Conservation (phyloP, 2,797 vertebrate genomes). For the Loris lydekkerianus region DNA sequence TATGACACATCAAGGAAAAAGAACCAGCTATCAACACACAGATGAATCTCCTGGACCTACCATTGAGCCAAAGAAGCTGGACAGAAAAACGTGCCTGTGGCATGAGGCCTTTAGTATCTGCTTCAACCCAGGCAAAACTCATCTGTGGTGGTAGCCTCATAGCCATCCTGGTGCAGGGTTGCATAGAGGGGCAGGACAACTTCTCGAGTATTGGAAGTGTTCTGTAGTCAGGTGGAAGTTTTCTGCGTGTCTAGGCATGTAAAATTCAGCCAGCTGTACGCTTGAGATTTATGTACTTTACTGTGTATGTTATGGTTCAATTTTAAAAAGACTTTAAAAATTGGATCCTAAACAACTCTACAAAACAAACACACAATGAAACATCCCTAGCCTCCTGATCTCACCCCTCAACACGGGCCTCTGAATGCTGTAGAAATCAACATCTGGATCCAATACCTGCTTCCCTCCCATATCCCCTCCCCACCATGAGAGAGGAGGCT, state of each 20-base stretch:
- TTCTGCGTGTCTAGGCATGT: background rate
- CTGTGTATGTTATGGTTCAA: background rate
- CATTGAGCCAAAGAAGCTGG: rapidly evolving
- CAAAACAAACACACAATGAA: background rate
- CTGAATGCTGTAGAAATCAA: background rate
- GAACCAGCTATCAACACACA: rapidly evolving
- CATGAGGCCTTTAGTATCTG: rapidly evolving
- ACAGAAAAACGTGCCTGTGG: rapidly evolving
- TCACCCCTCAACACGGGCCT: background rate
- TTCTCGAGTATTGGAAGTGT: rapidly evolving
- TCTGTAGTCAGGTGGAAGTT: rapidly evolving
- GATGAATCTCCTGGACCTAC: rapidly evolving
- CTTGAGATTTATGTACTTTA: background rate
- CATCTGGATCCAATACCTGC: background rate
- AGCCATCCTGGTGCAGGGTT: rapidly evolving
- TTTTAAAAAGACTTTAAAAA: background rate
- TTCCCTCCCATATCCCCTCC: too few species aligned
- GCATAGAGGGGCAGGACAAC: background rate
- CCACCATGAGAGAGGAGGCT: too few species aligned
- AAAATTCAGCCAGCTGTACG: rapidly evolving
- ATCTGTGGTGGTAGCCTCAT: rapidly evolving
- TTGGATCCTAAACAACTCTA: background rate
- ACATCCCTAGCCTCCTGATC: background rate
- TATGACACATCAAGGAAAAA: background rate
- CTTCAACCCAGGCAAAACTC: background rate